phyloP scores from a whole-genome alignment of 2,888 invertebrate genomes.

The Scaptomyza tumidula region DNA sequence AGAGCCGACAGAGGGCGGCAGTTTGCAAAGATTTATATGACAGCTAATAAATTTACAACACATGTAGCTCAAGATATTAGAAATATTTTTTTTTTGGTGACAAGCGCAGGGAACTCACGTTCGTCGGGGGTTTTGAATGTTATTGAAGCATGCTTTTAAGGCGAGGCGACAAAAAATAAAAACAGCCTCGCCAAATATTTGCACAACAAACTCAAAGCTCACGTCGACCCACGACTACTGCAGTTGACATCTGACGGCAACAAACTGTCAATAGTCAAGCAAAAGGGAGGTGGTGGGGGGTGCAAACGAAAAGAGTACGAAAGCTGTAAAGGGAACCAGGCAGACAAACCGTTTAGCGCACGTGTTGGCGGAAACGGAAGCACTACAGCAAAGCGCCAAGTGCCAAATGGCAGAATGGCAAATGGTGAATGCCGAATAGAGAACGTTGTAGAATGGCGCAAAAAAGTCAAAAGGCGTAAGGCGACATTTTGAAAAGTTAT shows the following conservation, averaged over 20 bases:
- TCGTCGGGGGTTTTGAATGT: constrained; percentile 57
- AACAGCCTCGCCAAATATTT: constrained; percentile 66
- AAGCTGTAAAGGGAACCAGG: constrained; percentile 2
- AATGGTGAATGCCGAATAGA: constrained; percentile 17
- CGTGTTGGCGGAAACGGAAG: constrained; percentile 71
- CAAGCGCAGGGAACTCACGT: constrained; percentile 55
- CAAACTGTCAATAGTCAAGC: constrained; percentile 48
- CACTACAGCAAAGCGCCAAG: constrained; percentile 47
- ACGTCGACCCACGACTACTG: constrained; percentile 50
- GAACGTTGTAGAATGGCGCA: background rate
- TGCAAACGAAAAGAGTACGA: background rate
- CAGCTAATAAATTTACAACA: constrained; percentile 83
- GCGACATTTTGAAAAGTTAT: constrained; percentile 33
- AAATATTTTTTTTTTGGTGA: constrained; percentile 65
- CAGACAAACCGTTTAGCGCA: constrained; percentile 71
- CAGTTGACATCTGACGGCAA: constrained; percentile 76
- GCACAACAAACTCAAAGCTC: constrained; percentile 37
- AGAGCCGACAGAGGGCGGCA: constrained; percentile 62
- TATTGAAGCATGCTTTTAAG: constrained; percentile 66
- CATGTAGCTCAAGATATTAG: constrained; percentile 75
- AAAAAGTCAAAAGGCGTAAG: background rate
- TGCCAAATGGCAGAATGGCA: constrained; percentile 36
- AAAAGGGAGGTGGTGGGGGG: background rate
- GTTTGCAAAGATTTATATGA: constrained; percentile 83
- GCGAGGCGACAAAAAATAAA: constrained; percentile 45